A percentile compares a stretch with the other conserved stretches of the same genome.
Evolutionary conservation across 1,140 invertebrate species (phyloP).

Genomic region (Zaprionus gabonicus): DNA sequence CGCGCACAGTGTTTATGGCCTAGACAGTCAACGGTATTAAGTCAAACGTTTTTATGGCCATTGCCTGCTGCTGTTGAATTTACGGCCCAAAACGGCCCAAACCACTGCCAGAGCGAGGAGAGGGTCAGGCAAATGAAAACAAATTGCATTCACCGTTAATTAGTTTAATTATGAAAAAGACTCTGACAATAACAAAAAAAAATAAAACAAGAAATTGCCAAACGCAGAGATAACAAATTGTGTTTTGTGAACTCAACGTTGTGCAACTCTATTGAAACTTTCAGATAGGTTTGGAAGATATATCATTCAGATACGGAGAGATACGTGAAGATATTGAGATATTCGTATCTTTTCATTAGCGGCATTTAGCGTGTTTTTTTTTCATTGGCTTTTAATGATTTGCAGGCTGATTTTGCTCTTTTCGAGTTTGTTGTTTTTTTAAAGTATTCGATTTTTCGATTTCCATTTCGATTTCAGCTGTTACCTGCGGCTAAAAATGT

Average conservation of each 20-base stretch:
- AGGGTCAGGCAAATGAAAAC: constrained; percentile 40
- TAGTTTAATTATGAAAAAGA: constrained; percentile 67
- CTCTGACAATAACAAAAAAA: background rate
- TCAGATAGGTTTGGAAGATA: constrained; percentile 28
- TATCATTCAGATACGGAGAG: constrained; percentile 4
- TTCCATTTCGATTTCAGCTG: constrained; percentile 26
- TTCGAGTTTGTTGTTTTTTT: background rate
- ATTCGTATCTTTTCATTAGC: constrained; percentile 43
- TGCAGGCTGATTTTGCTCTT: constrained; percentile 21
- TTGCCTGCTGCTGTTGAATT: constrained; percentile 42
- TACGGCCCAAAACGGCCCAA: constrained; percentile 48
- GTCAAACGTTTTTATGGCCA: constrained; percentile 58
- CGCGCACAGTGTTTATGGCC: constrained; percentile 59
- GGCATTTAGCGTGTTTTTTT: constrained; percentile 37
- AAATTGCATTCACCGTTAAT: constrained; percentile 65
- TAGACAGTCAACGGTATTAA: constrained; percentile 68
- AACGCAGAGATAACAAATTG: constrained; percentile 24
- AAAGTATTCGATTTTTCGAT: constrained; percentile 33
- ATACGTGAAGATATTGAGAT: background rate
- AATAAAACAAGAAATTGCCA: constrained; percentile 27
- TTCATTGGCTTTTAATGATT: constrained; percentile 55
- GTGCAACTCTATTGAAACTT: constrained; percentile 29
- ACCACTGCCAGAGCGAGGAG: constrained; percentile 13
- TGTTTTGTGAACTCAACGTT: constrained; percentile 1
- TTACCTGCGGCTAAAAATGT: constrained; percentile 40